Conservation (phyloP, 1,140 invertebrate genomes). For the Drosophila sproati region DNA sequence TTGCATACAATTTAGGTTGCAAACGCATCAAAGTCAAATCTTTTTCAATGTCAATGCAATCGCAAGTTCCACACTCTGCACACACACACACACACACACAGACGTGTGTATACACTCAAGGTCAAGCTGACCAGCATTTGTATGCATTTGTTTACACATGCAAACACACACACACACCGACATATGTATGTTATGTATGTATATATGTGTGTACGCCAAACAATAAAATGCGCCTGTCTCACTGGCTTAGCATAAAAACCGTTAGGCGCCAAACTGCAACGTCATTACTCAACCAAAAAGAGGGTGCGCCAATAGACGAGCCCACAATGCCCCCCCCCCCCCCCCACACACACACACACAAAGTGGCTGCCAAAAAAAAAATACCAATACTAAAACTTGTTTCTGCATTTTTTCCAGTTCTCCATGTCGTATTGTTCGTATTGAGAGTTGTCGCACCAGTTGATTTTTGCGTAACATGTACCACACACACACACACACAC, state of each 20-base stretch:
- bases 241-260: slow-evolving; percentile 36
- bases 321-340: slow-evolving; percentile 43
- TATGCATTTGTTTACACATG: slow-evolving; percentile 32
- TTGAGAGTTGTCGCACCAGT: slow-evolving; percentile 56
- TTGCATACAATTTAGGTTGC: background rate
- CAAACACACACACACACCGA: slow-evolving; percentile 16
- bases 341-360: no score
- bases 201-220: slow-evolving; percentile 17
- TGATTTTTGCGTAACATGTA: slow-evolving; percentile 67
- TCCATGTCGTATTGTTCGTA: slow-evolving; percentile 31
- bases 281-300: slow-evolving; percentile 71
- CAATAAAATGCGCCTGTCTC: slow-evolving; percentile 4
- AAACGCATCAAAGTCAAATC: slow-evolving; percentile 50
- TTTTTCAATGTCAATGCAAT: slow-evolving; percentile 77
- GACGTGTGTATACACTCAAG: slow-evolving; percentile 47
- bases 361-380: slow-evolving; percentile 17
- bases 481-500: background rate
- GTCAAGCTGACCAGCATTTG: slow-evolving; percentile 67
- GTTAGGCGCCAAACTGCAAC: slow-evolving; percentile 47
- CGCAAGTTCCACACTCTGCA: slow-evolving; percentile 45
- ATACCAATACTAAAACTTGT: slow-evolving; percentile 52
- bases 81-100: slow-evolving; percentile 9
- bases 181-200: slow-evolving; percentile 3
- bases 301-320: slow-evolving; percentile 70
- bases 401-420: slow-evolving; percentile 48